Base-by-base conservation (phyloP, 2,113 vertebrate genomes). In the Zosterops pallidus region DNA sequence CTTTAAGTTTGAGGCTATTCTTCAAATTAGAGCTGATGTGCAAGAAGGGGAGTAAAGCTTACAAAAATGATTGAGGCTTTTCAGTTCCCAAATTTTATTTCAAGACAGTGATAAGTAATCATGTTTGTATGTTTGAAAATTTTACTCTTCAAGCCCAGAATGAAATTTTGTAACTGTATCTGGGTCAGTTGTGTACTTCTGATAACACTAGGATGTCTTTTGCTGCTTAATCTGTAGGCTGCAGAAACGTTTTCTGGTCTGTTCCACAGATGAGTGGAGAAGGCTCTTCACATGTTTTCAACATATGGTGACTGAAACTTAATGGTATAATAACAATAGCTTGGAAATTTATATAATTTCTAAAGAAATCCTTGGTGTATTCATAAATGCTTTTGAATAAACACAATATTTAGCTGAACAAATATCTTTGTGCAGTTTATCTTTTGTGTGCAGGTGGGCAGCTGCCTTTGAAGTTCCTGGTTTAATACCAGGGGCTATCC, bases 331-430 rank as follows among this genome's bases (percentile, higher is more conserved):
- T 81, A 85, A 63, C 31, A 92, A 35, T 76, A 67, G 50, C 81
- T 89, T 89, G 75, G 82, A 86, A 95, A 78, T 62, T 85, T 33
- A 65, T 92, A 77, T 55, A 9, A 60, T 86, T 92, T 86, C 60
- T 86, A 72, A 94, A 86, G 47, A 94, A 90, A 78, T 90, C 49
- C 24, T 41, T 39, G 65, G 14, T 67, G 25, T 71, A 37, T 63
- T 93, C 37, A 49, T 47, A 84, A 84, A 52, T 56, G 44, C 55
- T 28, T 93, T 90, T 44, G 26, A 95, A 84, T 90, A 85, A 86
- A 49, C 8, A 3, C 50, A 55, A 56, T n/a, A 24, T 91, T 77
- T 68, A 82, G 50, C 57, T 90, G 56, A 90, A 75, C 62, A 83
- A 92, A 80, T 50, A 80, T 19, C 70, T 88, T 44, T 62, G 63